Evolutionary conservation across 1,140 invertebrate species (phyloP).

Genomic region (Eciton burchellii): DNA sequence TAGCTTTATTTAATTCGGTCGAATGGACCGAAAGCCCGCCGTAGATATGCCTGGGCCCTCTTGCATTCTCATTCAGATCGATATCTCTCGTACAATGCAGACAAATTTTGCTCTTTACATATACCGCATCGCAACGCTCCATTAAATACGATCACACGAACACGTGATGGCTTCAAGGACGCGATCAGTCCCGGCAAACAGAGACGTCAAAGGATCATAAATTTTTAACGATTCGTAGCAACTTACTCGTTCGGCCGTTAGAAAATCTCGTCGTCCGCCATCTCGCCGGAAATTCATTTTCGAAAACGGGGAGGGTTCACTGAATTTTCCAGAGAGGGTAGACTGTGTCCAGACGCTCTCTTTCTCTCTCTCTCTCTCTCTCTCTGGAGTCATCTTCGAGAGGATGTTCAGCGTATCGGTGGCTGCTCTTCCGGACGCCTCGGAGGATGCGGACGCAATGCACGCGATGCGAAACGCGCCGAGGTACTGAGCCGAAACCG

Average conservation of each 20-base stretch:
- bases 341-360: background rate
- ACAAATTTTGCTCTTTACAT: too few relatives aligned
- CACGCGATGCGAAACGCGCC: conserved; percentile 62
- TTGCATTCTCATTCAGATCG: too few relatives aligned
- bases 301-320: conserved; percentile 1
- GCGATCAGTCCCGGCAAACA: background rate
- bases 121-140: too few relatives aligned
- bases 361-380: too few relatives aligned
- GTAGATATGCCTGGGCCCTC: too few relatives aligned
- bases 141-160: too few relatives aligned
- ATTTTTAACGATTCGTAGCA: background rate
- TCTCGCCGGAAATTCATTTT: background rate
- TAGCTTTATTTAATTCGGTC: too few relatives aligned
- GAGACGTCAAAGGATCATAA: background rate
- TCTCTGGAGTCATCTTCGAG: background rate
- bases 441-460: background rate
- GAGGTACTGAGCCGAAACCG: conserved; percentile 64
- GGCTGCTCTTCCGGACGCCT: background rate
- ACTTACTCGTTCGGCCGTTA: conserved; percentile 31
- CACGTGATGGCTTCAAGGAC: background rate
- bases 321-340: background rate
- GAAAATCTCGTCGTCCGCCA: background rate
- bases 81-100: too few relatives aligned
- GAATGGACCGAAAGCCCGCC: too few relatives aligned
- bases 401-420: conserved; percentile 4